Base-by-base conservation (phyloP, 2,113 vertebrate species). In the Alexandromys fortis region DNA sequence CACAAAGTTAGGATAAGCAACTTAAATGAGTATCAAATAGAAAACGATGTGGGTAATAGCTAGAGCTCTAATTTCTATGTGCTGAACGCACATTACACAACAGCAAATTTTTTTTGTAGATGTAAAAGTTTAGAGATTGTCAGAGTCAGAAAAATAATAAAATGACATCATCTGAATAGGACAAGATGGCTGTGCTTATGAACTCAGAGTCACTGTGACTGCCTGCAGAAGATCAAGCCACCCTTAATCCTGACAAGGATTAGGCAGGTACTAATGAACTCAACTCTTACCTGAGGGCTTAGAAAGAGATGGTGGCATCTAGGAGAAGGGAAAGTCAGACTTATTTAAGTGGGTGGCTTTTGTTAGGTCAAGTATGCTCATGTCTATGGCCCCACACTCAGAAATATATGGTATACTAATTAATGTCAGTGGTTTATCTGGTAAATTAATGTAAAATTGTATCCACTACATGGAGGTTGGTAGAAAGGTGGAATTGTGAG, bases 241-340 rank as follows among this genome's bases (percentile, higher is more conserved):
- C 0, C 12, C 13, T 17, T 28, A 42, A 17, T 63, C 42, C 24
- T 42, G 81, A 83, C 13, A 61, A 28, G 21, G 24, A 63, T 4
- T 63, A 6, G 5, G 12, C n/a, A 63, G n/a, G 5, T 1, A 7
- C 28, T 63, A 13, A 10, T 42, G 24, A 61, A 42, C 13, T 7
- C 7, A 13, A 16, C 6, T 38, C 35, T 38, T 42, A 28, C 2
- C 7, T 63, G 81, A 83, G 24, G 13, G 8, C n/a, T 7, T 83
- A 28, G 1, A 12, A 7, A 17, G 11, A 42, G n/a, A 28, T 42
- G n/a, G 10, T 38, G 38, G 58, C 28, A 86, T 47, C 42, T 21
- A 2, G 47, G 33, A 2, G 30, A 26, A 55, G 33, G 12, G 11
- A n/a, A 3, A 10, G 7, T 38, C 24, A 0, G 58, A 4, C 35